Base-by-base conservation (phyloP, 1,140 invertebrate species). In the Apis cerana region DNA sequence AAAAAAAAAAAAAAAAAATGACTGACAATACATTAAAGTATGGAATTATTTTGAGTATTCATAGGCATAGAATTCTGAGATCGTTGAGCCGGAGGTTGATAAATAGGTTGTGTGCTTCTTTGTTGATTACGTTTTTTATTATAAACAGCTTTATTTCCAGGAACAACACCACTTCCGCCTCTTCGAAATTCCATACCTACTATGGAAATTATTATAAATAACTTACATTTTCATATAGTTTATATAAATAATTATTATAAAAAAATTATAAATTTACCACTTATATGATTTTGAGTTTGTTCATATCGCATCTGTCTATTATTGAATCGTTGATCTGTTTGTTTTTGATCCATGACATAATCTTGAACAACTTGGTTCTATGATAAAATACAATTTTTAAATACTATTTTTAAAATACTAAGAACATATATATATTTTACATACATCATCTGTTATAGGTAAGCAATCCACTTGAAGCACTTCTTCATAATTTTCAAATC, bases 401-500 rank as follows among this genome's bases (percentile, higher is more conserved):
- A 43, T 80, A 64, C 54, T 17, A 64, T 43, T 23, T 67, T 50
- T 33, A 67, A 9, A 50, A n/a, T 64, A 33, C 62, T 52, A 15
- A 52, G 13, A 27, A 43, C 15, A 56, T 1, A 70, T 50, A 62
- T 72, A 74, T 56, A 19, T 59, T 83, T 76, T 80, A 88, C 83
- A 83, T 89, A 92, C 90, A 61, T 92, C 93, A 85, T 95, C 94
- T 4, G 94, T 95, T 78, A 96, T 95, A 11, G 97, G 97, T 91
- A 97, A 94, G 91, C 97, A 97, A 92, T 97, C 97, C 21, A 95
- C 94, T 92, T 97, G 96, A 9, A 97, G 94, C 21, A 98, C 97
- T 95, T 98, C 97, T 93, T 98, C 98, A 86, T 97, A 96, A 93
- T 98, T 98, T 67, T 97, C 97, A 94, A 98, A 98, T 50, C 97